Percentiles rank a stretch among this genome's conserved stretches.
Evolutionary conservation across 2,113 vertebrate species (phyloP).

Genomic region (Poeciliopsis prolifica): DNA sequence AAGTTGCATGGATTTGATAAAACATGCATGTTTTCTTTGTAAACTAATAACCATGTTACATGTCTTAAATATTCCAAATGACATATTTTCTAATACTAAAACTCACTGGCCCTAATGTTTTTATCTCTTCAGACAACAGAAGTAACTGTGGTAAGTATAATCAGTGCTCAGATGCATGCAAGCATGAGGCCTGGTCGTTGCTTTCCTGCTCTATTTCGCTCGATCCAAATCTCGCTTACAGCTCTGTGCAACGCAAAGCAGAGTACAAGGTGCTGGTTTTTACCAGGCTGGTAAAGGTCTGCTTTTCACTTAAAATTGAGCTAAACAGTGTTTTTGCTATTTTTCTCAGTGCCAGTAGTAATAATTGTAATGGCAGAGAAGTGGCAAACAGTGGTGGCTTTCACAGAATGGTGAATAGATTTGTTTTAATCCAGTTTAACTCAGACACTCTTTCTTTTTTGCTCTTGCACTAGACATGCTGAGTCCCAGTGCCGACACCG

Average conservation of each 20-base stretch:
- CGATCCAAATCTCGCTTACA: too few species aligned
- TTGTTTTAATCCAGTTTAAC: neutral
- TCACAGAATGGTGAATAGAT: neutral
- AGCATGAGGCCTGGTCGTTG: too few species aligned
- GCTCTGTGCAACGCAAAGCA: too few species aligned
- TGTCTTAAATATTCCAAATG: neutral
- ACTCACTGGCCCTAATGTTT: constrained; percentile 51
- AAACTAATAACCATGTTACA: constrained; percentile 12
- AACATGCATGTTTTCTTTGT: constrained; percentile 24
- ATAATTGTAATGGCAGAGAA: neutral
- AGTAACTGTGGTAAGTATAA: constrained; percentile 71
- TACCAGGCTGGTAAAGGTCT: neutral
- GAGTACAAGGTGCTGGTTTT: too few species aligned
- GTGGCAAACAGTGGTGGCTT: neutral
- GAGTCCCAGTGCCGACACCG: constrained; percentile 78
- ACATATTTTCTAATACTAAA: constrained; percentile 29
- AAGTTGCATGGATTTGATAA: constrained; percentile 29
- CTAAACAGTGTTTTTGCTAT: neutral
- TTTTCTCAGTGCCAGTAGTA: neutral
- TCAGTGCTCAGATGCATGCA: neutral
- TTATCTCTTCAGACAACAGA: constrained; percentile 76
- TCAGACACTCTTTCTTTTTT: neutral
- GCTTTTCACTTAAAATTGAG: neutral
- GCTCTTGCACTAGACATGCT: constrained; percentile 69
- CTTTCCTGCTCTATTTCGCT: too few species aligned